phyloP scores from a whole-genome alignment of 1,140 invertebrate genomes.

The Octopus sinensis region DNA sequence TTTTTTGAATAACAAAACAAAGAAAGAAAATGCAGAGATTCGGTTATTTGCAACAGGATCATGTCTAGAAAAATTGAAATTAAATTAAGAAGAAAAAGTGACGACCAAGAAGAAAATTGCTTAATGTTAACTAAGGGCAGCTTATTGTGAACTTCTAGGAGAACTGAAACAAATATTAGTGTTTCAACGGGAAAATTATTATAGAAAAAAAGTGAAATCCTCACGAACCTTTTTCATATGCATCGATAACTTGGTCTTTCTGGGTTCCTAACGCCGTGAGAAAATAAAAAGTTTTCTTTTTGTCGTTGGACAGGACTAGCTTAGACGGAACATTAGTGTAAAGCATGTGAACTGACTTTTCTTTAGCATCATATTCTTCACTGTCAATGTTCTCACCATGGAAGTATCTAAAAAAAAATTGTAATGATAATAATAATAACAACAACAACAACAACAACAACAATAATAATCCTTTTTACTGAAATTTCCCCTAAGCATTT shows the following conservation, averaged over 20 bases:
- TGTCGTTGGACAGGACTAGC: constrained; percentile 10
- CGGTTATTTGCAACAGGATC: background rate
- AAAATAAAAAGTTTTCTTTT: background rate
- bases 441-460: background rate
- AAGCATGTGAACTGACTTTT: constrained; percentile 31
- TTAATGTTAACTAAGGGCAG: background rate
- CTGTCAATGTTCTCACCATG: constrained; percentile 29
- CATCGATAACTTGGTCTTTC: background rate
- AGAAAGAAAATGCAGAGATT: background rate
- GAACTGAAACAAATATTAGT: background rate
- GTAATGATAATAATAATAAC: background rate
- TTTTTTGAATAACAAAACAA: background rate
- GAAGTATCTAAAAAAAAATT: constrained; percentile 27
- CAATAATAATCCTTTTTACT: background rate
- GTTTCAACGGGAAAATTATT: background rate
- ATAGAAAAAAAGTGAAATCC: background rate
- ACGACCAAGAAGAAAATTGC: background rate
- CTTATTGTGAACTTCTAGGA: background rate
- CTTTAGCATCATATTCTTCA: constrained; percentile 25
- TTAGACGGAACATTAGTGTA: constrained; percentile 24
- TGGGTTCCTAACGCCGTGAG: background rate
- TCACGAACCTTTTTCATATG: background rate
- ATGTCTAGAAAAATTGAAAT: background rate
- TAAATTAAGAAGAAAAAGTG: background rate
- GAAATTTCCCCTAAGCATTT: too few species aligned